Percentiles rank a stretch among this genome's conserved stretches.
Evolutionary conservation across 2,113 vertebrate genomes (phyloP).

Genomic region (Naja naja): DNA sequence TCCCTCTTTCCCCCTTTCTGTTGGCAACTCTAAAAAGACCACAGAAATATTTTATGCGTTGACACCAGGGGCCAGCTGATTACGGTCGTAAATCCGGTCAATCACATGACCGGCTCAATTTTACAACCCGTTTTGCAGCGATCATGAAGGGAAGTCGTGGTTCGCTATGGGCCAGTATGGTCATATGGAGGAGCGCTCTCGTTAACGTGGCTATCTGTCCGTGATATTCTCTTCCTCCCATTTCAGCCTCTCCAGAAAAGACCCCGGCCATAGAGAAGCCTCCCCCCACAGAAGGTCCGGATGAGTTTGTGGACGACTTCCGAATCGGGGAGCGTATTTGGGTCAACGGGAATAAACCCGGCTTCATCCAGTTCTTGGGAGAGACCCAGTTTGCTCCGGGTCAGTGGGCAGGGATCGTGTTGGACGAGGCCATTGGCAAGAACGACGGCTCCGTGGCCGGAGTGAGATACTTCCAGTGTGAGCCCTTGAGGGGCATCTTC

Average conservation of each 20-base stretch:
- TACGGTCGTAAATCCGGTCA: no score
- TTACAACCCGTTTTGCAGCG: no score
- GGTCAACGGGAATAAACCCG: slow-evolving; percentile 97
- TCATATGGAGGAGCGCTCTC: background rate
- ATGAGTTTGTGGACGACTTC: slow-evolving; percentile 84
- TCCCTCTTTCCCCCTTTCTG: no score
- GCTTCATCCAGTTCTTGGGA: slow-evolving; percentile 91
- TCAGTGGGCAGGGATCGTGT: slow-evolving; percentile 95
- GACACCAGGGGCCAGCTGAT: no score
- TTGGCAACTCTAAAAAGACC: no score
- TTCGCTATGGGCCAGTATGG: background rate
- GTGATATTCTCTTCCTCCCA: background rate
- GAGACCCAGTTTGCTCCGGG: slow-evolving; percentile 96
- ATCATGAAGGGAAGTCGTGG: background rate
- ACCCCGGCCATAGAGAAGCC: slow-evolving; percentile 68
- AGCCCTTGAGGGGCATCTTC: slow-evolving; percentile 90
- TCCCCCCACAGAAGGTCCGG: slow-evolving; percentile 65
- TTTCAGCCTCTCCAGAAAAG: slow-evolving; percentile 72
- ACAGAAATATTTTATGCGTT: no score
- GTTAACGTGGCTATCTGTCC: background rate
- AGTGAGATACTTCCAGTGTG: slow-evolving; percentile 95
- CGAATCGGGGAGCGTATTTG: slow-evolving; percentile 92
- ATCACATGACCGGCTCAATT: no score
- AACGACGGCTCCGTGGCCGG: slow-evolving; percentile 96
- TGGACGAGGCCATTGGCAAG: slow-evolving; percentile 96